Percentiles rank a stretch among this genome's conserved stretches.
These are phyloP conservation scores for Sminthurides aquaticus DNA, from an alignment of 2,888 invertebrate species.

Conservation along the genomic window DNA sequence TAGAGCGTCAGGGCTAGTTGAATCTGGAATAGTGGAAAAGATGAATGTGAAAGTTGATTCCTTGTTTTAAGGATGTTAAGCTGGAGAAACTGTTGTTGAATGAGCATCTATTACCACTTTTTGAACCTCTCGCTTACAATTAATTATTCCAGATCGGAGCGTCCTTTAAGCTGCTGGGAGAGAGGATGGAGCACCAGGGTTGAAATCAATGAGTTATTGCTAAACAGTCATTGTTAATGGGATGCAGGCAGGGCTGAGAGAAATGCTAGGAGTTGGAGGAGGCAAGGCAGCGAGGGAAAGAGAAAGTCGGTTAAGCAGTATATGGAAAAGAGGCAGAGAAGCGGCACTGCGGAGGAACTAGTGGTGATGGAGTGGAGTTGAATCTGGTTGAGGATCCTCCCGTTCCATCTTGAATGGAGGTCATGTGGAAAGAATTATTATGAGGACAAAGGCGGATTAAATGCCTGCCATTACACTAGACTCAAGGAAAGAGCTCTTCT, in stretches of 20 bases:
- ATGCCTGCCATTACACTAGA: not conserved
- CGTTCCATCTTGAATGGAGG: not conserved
- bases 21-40: no score
- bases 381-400: no score
- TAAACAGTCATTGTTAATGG: not conserved
- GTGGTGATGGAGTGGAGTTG: no score
- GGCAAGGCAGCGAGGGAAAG: no score
- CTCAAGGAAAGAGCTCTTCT: not conserved
- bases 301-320: no score
- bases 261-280: no score
- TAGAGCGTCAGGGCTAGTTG: no score
- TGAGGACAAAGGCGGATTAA: not conserved
- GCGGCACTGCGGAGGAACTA: no score
- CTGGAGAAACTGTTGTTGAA: not conserved
- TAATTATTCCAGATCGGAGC: not conserved
- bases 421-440: not conserved
- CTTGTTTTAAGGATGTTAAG: no score
- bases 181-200: not conserved
- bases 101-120: not conserved
- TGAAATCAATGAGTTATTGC: not conserved
- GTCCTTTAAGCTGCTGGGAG: not conserved
- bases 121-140: not conserved
- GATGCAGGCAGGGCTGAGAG: not conserved
- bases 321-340: no score
- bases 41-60: no score